phyloP scores from a whole-genome alignment of 2,113 vertebrate genomes.

The Ceuthmochares aereus region DNA sequence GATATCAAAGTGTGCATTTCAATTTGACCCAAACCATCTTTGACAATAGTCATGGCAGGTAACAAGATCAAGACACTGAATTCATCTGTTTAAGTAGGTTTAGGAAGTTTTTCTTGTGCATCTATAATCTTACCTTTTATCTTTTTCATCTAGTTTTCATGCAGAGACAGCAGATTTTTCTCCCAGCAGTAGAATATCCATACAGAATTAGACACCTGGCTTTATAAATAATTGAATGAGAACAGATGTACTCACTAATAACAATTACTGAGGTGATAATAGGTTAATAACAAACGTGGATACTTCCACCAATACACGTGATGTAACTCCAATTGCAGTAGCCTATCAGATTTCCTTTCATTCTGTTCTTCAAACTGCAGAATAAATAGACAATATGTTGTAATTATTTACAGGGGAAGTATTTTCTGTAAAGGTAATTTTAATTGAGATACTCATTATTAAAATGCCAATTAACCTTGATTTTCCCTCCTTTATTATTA shows the following conservation, averaged over 20 bases:
- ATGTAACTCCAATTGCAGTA: not conserved
- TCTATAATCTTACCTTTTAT: not conserved
- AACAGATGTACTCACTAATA: not conserved
- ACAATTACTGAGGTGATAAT: conserved; percentile 9
- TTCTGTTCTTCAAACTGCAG: conserved; percentile 33
- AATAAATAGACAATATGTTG: conserved; percentile 42
- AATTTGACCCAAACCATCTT: not conserved
- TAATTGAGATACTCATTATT: conserved; percentile 68
- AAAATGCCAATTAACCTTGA: conserved; percentile 73
- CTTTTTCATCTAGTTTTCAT: not conserved
- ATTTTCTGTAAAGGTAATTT: conserved; percentile 50
- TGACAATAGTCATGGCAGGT: not conserved
- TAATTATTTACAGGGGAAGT: conserved; percentile 51
- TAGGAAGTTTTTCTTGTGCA: not conserved
- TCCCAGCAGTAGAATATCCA: not conserved
- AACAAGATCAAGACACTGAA: not conserved
- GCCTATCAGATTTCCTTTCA: conserved; percentile 11
- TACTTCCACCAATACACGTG: not conserved
- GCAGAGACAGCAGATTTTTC: not conserved
- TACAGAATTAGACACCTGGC: not conserved
- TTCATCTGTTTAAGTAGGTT: not conserved
- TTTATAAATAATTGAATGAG: not conserved
- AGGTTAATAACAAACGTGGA: conserved; percentile 6
- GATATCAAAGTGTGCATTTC: not conserved
- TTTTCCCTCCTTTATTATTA: conserved; percentile 64